These are phyloP conservation scores for Phlogophora meticulosa DNA, from an alignment of 2,888 invertebrate genomes.

Conservation along the genomic window DNA sequence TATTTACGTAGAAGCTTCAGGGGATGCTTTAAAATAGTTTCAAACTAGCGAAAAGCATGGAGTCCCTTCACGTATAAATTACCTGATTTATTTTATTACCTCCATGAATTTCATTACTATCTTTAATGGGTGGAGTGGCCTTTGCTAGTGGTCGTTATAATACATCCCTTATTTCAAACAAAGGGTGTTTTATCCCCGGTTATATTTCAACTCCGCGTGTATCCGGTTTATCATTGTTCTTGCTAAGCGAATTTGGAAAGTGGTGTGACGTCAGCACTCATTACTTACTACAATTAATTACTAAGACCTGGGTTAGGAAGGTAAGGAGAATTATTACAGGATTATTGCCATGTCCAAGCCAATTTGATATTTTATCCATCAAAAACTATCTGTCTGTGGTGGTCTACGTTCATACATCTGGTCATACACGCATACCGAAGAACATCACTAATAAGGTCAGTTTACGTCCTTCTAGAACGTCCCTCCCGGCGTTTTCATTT, in stretches of 20 bases:
- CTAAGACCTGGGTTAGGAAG: not conserved
- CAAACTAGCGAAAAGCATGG: slow-evolving; percentile 42
- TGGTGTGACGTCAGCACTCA: slow-evolving; percentile 34
- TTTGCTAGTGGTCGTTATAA: slow-evolving; percentile 47
- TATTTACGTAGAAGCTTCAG: slow-evolving; percentile 48
- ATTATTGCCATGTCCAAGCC: not conserved
- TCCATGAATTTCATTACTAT: slow-evolving; percentile 56
- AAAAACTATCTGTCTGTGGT: no score
- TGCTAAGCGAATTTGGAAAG: slow-evolving; percentile 38
- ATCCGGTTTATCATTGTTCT: slow-evolving; percentile 50
- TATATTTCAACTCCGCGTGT: slow-evolving; percentile 35
- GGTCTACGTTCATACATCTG: no score
- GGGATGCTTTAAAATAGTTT: slow-evolving; percentile 55
- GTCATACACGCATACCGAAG: no score
- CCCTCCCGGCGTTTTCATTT: no score
- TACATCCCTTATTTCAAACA: slow-evolving; percentile 56
- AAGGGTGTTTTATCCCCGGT: slow-evolving; percentile 42
- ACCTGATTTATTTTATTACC: slow-evolving; percentile 61
- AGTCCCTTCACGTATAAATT: slow-evolving; percentile 48
- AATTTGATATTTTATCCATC: not conserved
- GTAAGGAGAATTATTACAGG: not conserved
- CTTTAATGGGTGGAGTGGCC: slow-evolving; percentile 40
- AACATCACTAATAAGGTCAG: no score
- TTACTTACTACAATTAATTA: slow-evolving; percentile 30
- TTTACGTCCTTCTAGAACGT: no score